These are phyloP conservation scores for Drosophila pseudotakahashii DNA, from an alignment of 2,888 invertebrate genomes.

Conservation along the genomic window DNA sequence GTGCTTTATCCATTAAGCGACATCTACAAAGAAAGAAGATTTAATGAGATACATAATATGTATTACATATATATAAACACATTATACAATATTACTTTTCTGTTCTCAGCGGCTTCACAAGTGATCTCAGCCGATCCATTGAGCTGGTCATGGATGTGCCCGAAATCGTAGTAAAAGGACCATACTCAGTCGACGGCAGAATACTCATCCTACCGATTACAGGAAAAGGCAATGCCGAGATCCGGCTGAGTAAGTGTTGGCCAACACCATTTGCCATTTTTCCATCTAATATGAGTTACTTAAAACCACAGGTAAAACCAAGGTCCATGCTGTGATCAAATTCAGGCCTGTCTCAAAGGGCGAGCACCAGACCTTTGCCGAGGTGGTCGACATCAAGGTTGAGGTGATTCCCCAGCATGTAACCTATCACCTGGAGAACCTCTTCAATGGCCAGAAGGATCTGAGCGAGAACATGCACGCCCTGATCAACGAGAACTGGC, in stretches of 20 bases:
- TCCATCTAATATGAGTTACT: too few relatives aligned
- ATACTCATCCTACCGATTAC: conserved; percentile 79
- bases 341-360: conserved; percentile 51
- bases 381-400: conserved; percentile 53
- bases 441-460: conserved; percentile 84
- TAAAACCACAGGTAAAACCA: conserved; percentile 41
- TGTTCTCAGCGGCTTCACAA: conserved; percentile 67
- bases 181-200: conserved; percentile 75
- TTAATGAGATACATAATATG: too few relatives aligned
- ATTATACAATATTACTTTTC: not conserved
- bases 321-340: conserved; percentile 42
- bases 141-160: conserved; percentile 67
- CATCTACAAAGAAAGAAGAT: too few relatives aligned
- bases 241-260: conserved; percentile 63
- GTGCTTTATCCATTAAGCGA: too few relatives aligned
- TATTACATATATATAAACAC: too few relatives aligned
- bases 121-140: conserved; percentile 51
- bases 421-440: conserved; percentile 69
- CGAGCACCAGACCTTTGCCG: conserved; percentile 55
- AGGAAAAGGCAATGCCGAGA: conserved; percentile 71
- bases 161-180: conserved; percentile 69
- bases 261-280: too few relatives aligned
- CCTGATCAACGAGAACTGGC: conserved; percentile 84
- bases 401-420: conserved; percentile 62
- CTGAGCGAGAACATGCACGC: conserved; percentile 84